Conservation (phyloP, 53 echinoderm and acorn worm species). For the Echinarachnius parma region DNA sequence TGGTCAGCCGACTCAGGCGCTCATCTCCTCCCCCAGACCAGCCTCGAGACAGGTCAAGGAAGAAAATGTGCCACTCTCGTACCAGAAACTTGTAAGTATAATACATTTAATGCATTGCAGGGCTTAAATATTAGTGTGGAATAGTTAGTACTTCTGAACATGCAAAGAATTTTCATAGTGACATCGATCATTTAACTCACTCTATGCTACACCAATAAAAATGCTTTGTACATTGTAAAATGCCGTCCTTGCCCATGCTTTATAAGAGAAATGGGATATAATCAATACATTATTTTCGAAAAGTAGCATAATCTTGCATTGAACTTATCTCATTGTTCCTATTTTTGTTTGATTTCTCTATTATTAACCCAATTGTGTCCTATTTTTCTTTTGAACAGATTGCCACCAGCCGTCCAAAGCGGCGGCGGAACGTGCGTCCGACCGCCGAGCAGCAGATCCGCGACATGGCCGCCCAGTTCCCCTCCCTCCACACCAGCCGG, state of each 20-base stretch:
- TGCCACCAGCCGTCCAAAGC: slow-evolving; percentile 90
- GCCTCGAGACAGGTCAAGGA: slow-evolving; percentile 38
- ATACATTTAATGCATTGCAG: background rate
- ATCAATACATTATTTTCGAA: too few relatives aligned
- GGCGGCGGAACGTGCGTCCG: slow-evolving; percentile 62
- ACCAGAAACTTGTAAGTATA: slow-evolving; percentile 79
- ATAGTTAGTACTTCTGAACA: background rate
- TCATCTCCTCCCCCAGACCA: slow-evolving; percentile 31
- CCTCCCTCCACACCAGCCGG: slow-evolving; percentile 63
- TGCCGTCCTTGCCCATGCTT: too few relatives aligned
- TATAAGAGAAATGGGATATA: too few relatives aligned
- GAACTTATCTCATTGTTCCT: too few relatives aligned
- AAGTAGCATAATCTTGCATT: too few relatives aligned
- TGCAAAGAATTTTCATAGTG: too few relatives aligned
- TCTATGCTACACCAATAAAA: too few relatives aligned
- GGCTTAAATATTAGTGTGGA: background rate
- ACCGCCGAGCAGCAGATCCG: slow-evolving; percentile 78
- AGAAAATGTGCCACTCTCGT: slow-evolving; percentile 70
- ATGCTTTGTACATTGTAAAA: too few relatives aligned
- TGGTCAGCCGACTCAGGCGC: slow-evolving; percentile 47
- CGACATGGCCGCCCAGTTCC: slow-evolving; percentile 83
- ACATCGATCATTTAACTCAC: too few relatives aligned
- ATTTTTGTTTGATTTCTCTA: too few relatives aligned
- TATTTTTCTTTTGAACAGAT: too few relatives aligned
- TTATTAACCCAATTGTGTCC: too few relatives aligned